phyloP scores from a whole-genome alignment of 92 coral and sea anemone species.

The Phymanthus crucifer region DNA sequence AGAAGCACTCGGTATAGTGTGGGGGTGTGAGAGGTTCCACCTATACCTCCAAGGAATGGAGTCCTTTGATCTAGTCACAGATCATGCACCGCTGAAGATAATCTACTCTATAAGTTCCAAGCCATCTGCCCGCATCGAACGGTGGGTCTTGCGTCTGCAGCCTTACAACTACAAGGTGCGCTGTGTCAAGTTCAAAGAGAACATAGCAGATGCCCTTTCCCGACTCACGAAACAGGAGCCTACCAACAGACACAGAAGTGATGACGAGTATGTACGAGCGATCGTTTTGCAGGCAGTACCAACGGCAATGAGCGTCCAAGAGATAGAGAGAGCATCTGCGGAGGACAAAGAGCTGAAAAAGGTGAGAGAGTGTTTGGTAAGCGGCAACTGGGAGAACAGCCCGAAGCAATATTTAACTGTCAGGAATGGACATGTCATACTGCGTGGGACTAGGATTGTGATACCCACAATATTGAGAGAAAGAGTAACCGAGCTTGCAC shows the following conservation, averaged over 20 bases:
- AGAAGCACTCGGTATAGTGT: constrained; percentile 49
- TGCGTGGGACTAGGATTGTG: no score
- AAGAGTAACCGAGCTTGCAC: no score
- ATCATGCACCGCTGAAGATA: constrained; percentile 42
- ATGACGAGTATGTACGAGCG: background rate
- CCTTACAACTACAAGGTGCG: no score
- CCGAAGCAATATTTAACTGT: constrained; percentile 42
- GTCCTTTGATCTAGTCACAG: no score
- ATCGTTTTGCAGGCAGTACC: constrained; percentile 5
- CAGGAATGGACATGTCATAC: no score
- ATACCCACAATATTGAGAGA: no score
- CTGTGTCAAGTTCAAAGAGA: no score
- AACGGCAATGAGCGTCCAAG: background rate
- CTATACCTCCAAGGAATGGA: no score
- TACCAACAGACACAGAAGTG: background rate
- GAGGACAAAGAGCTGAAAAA: constrained; percentile 27
- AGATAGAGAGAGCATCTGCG: constrained; percentile 1
- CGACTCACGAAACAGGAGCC: background rate
- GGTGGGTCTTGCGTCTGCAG: no score
- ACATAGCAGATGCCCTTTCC: constrained; percentile 26
- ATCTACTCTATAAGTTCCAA: constrained; percentile 41
- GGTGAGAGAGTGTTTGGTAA: constrained; percentile 19
- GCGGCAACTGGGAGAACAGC: constrained; percentile 27
- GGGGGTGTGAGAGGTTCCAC: constrained; percentile 54
- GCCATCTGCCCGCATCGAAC: no score